A percentile compares a stretch with the other conserved stretches of the same genome.
These are phyloP conservation scores for Tenodera sinensis DNA, from an alignment of 2,888 invertebrate genomes.

Conservation along the genomic window DNA sequence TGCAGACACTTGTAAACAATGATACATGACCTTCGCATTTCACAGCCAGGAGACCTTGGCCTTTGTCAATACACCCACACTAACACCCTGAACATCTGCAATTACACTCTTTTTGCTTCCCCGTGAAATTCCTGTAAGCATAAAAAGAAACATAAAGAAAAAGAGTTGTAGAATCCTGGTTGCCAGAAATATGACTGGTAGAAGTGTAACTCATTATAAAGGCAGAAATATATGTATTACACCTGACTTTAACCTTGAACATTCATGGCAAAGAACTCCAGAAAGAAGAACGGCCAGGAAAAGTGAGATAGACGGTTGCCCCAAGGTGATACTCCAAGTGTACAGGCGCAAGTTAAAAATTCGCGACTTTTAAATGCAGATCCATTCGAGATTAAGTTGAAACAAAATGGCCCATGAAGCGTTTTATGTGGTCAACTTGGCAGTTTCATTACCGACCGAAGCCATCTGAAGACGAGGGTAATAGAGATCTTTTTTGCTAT, in stretches of 20 bases:
- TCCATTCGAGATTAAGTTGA: background rate
- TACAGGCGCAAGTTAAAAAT: background rate
- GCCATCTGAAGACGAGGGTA: background rate
- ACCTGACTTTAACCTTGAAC: background rate
- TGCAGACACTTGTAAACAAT: background rate
- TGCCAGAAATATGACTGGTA: background rate
- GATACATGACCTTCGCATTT: background rate
- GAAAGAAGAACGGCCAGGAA: background rate
- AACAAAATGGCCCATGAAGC: background rate
- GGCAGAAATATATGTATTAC: background rate
- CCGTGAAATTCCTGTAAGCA: background rate
- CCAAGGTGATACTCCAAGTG: background rate
- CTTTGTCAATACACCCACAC: background rate
- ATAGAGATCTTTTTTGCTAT: background rate
- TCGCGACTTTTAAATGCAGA: background rate
- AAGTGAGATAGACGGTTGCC: background rate
- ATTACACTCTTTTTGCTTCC: background rate
- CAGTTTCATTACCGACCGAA: background rate
- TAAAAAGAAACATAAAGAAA: background rate
- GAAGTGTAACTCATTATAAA: background rate
- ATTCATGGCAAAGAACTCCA: background rate
- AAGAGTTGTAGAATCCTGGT: background rate
- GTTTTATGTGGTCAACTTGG: background rate
- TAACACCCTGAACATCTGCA: background rate
- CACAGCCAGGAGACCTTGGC: background rate